Base-by-base conservation (phyloP, 2,113 vertebrate species). In the Amazona guildingii region DNA sequence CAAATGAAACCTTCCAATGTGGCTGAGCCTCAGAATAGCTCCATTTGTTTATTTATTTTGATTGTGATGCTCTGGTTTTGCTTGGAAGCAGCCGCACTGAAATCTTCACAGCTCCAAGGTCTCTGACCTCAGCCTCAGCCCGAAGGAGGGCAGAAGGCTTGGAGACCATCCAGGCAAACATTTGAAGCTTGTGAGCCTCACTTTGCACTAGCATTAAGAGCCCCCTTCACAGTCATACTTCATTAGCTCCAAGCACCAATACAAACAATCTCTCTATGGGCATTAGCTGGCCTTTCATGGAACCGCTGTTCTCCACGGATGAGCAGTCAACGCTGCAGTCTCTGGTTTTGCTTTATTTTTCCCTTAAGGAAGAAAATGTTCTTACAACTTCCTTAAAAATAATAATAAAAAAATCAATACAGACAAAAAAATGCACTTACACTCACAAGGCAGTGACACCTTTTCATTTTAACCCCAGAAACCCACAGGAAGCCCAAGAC, bases 31-130 rank as follows among this genome's bases (percentile, higher is more conserved):
- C 80, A 68, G 63, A 97, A 93, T 78, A 95, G 59, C 67, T 92
- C 66, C 41, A 62, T 72, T 94, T 86, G 63, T 86, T 86, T 91
- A 21, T 95, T 95, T 95, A 51, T 93, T 91, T 95, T 95, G 75
- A 92, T 83, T 94, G 89, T 95, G 86, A 96, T 83, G 75, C 66
- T 90, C 76, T 90, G 72, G 85, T 92, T 96, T 95, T 89, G 67
- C 95, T 86, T 93, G 86, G 91, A 91, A 92, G 51, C 81, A 89
- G 63, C 69, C 8, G 1, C 64, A 87, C 37, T 35, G 68, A 92
- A 83, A 86, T 83, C 88, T 74, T 76, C 1, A 1, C 69, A 92
- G 55, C 72, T 82, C 77, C 10, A 1, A 92, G 79, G 80, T 83
- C 85, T 94, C 67, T 2, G 19, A 35, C 92, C 84, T 94, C 81